Conservation (phyloP, 2,888 invertebrate genomes). For the Euproctis similis region DNA sequence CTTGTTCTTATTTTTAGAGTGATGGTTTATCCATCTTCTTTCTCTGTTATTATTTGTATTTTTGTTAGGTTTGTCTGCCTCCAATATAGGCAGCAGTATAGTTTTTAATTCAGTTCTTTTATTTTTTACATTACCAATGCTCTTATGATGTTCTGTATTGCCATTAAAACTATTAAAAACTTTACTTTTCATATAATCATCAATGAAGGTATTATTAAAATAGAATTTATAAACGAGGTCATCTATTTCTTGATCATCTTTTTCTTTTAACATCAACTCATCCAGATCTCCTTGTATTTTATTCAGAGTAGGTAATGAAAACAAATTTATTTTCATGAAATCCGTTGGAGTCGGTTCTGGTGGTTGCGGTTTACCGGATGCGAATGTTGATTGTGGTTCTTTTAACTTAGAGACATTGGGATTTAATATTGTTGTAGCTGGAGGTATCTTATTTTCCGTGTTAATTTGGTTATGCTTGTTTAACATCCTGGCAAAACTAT, state of each 20-base stretch:
- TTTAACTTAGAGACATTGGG: conserved; percentile 12
- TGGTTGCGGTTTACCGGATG: conserved; percentile 13
- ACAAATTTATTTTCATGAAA: conserved; percentile 55
- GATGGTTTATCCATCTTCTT: conserved; percentile 51
- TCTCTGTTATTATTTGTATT: conserved; percentile 25
- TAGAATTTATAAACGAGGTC: conserved; percentile 66
- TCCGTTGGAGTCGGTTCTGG: conserved; percentile 29
- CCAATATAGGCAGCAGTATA: conserved; percentile 38
- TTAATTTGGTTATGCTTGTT: conserved; percentile 54
- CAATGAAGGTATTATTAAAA: conserved; percentile 64
- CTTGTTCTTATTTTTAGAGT: conserved; percentile 25
- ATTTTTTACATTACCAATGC: conserved; percentile 31
- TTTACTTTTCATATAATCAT: conserved; percentile 52
- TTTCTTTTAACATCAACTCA: conserved; percentile 51
- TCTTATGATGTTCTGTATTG: conserved; percentile 21
- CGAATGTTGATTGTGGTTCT: conserved; percentile 1
- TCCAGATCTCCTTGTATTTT: conserved; percentile 46
- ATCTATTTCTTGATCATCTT: conserved; percentile 53
- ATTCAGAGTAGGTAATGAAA: conserved; percentile 40
- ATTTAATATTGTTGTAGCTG: conserved; percentile 9
- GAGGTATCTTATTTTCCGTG: conserved; percentile 29
- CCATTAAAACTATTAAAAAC: conserved; percentile 36
- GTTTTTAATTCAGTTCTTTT: conserved; percentile 42
- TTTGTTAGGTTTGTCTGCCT: conserved; percentile 16
- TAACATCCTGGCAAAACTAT: conserved; percentile 52